These are phyloP conservation scores for Artemia franciscana DNA, from an alignment of 1,140 invertebrate genomes.

Conservation along the genomic window DNA sequence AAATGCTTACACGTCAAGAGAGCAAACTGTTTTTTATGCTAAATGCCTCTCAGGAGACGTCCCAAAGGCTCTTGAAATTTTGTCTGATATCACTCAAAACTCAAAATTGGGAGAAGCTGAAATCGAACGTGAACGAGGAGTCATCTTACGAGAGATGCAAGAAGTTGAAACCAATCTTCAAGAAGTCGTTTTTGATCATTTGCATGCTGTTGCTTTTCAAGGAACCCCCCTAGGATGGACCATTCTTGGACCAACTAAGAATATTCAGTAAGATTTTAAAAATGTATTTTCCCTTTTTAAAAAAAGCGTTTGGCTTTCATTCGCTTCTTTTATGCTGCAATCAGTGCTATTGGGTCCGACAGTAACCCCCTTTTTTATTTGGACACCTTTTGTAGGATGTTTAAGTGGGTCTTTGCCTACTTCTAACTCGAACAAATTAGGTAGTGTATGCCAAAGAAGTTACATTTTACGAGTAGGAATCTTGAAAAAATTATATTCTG, in stretches of 20 bases:
- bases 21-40: constrained; percentile 98
- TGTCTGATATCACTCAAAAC: constrained; percentile 93
- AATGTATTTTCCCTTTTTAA: no score
- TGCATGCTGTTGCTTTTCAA: constrained; percentile 85
- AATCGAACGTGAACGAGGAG: constrained; percentile 88
- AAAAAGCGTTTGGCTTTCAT: no score
- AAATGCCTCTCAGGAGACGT: constrained; percentile 89
- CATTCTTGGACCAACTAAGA: constrained; percentile 90
- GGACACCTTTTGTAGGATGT: no score
- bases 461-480: no score
- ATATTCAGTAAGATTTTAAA: constrained; percentile 72
- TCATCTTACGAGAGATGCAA: constrained; percentile 97
- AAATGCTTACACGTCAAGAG: constrained; percentile 95
- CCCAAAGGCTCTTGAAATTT: constrained; percentile 77
- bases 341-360: no score
- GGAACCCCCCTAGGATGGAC: constrained; percentile 86
- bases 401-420: no score
- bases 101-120: constrained; percentile 73
- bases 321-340: no score
- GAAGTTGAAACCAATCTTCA: constrained; percentile 98
- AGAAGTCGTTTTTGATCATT: constrained; percentile 97
- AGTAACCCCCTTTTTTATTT: not conserved
- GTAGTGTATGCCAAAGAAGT: no score
- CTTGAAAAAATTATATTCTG: no score
- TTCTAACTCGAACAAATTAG: no score